Conservation (phyloP, 2,888 invertebrate species). For the Zonitis immaculata region DNA sequence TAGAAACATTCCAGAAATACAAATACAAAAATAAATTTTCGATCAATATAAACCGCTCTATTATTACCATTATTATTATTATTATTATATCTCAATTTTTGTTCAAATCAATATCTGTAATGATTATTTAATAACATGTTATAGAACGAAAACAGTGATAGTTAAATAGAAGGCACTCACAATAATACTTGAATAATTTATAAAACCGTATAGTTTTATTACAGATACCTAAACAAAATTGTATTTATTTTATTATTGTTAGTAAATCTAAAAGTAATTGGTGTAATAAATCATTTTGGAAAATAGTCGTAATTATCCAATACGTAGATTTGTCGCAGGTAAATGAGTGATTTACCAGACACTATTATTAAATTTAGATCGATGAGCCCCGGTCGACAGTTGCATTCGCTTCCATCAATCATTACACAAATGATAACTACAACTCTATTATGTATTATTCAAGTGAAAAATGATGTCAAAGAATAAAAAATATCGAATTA, state of each 20-base stretch:
- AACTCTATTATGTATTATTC: too few relatives aligned
- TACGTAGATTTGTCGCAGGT: neutral
- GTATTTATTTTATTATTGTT: neutral
- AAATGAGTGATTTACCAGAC: neutral
- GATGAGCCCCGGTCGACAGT: neutral
- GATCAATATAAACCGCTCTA: neutral
- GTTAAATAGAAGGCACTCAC: neutral
- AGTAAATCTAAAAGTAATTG: constrained; percentile 5
- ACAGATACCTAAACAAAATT: too few relatives aligned
- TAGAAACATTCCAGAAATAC: too few relatives aligned
- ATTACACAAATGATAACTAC: neutral
- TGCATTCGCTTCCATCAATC: neutral
- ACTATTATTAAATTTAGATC: neutral
- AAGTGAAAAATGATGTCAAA: too few relatives aligned
- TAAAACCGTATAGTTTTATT: too few relatives aligned
- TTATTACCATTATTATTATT: too few relatives aligned
- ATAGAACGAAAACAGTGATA: too few relatives aligned
- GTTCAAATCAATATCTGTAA: too few relatives aligned
- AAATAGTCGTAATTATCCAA: neutral
- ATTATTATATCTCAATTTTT: too few relatives aligned
- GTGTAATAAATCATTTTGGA: constrained; percentile 12
- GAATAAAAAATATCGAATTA: too few relatives aligned
- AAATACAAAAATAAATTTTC: neutral
- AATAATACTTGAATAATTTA: neutral
- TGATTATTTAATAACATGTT: too few relatives aligned